Conservation (phyloP, 1,140 invertebrate genomes). For the Apis laboriosa region DNA sequence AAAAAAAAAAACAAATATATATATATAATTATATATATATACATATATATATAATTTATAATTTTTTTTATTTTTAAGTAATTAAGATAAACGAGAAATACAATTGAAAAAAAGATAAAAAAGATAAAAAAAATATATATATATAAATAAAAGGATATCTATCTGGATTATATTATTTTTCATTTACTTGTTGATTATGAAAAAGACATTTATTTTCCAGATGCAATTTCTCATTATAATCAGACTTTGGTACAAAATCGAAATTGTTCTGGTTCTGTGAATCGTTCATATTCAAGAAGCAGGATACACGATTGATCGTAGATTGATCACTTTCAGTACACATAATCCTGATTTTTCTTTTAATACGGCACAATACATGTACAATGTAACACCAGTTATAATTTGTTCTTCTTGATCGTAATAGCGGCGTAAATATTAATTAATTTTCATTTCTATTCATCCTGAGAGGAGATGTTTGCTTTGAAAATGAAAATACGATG, state of each 20-base stretch:
- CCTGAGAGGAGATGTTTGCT: slow-evolving; percentile 2
- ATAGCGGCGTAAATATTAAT: slow-evolving; percentile 11
- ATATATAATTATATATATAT: background rate
- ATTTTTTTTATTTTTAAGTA: background rate
- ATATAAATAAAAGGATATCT: background rate
- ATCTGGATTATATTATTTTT: background rate
- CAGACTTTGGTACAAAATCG: slow-evolving; percentile 48
- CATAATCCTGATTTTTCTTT: slow-evolving; percentile 14
- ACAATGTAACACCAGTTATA: slow-evolving; percentile 18
- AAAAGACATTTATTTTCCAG: slow-evolving; percentile 47
- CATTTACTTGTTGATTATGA: slow-evolving; percentile 39
- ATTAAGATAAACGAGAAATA: background rate
- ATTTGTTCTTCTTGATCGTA: slow-evolving; percentile 11
- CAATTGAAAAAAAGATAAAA: background rate
- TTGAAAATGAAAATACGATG: slow-evolving; percentile 4
- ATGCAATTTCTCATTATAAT: slow-evolving; percentile 40
- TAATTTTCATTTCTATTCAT: slow-evolving; percentile 37
- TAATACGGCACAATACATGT: background rate
- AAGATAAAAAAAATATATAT: background rate
- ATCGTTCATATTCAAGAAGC: slow-evolving; percentile 27
- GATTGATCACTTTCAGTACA: slow-evolving; percentile 14
- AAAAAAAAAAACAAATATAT: too few species aligned
- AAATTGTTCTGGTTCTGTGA: slow-evolving; percentile 30
- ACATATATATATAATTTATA: background rate
- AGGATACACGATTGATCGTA: slow-evolving; percentile 20